Conservation (phyloP, 1,140 invertebrate genomes). For the Drosophila willistoni region DNA sequence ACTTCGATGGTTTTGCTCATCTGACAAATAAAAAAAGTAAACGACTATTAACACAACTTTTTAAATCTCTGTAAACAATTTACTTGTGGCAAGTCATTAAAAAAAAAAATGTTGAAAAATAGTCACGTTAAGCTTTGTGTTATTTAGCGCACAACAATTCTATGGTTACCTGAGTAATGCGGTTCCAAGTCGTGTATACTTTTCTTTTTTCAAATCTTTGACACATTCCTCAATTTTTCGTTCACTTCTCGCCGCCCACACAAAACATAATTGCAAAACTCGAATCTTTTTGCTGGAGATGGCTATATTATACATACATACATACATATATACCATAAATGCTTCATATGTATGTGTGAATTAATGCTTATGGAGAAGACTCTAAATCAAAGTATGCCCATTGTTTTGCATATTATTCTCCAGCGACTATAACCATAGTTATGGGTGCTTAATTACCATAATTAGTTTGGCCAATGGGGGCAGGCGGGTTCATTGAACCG, state of each 20-base stretch:
- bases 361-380: slow-evolving; percentile 33
- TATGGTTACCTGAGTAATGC: slow-evolving; percentile 26
- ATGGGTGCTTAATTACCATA: slow-evolving; percentile 65
- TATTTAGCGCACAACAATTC: slow-evolving; percentile 28
- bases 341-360: slow-evolving; percentile 25
- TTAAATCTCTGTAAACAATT: slow-evolving; percentile 7
- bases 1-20: slow-evolving; percentile 6
- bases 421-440: slow-evolving; percentile 24
- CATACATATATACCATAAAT: not conserved
- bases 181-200: slow-evolving; percentile 17
- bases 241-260: slow-evolving; percentile 18
- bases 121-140: slow-evolving; percentile 5
- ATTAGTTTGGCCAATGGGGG: slow-evolving; percentile 51
- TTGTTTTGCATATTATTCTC: slow-evolving; percentile 58
- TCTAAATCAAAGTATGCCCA: slow-evolving; percentile 59
- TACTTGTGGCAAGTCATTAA: not conserved
- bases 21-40: not conserved
- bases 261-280: slow-evolving; percentile 14
- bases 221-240: slow-evolving; percentile 28
- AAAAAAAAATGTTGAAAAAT: not conserved
- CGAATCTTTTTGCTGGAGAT: not conserved
- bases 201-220: slow-evolving; percentile 21
- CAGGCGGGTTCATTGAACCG: slow-evolving; percentile 64
- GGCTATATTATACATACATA: not conserved
- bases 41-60: slow-evolving; percentile 12